These are phyloP conservation scores for Spinibarbus caldwelli DNA, from an alignment of 2,797 vertebrate genomes.

Conservation along the genomic window DNA sequence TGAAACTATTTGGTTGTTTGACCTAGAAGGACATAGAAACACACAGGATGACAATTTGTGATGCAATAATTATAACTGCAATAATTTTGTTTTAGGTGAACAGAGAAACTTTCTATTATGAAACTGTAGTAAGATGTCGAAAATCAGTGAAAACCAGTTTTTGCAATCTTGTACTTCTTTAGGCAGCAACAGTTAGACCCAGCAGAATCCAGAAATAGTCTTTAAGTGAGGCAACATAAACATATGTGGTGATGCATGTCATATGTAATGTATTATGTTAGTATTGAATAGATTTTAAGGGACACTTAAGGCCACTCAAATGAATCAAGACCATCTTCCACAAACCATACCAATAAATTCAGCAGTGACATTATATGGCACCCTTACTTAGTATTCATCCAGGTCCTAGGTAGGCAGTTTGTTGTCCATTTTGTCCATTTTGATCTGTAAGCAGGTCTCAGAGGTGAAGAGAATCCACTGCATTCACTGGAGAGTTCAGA, in stretches of 20 bases:
- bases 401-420: not conserved
- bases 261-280: not conserved
- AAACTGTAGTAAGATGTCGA: not conserved
- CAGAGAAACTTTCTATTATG: not conserved
- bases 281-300: not conserved
- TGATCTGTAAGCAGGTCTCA: conserved; percentile 71
- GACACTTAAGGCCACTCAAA: not conserved
- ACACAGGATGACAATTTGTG: not conserved
- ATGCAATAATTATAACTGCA: not conserved
- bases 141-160: not conserved
- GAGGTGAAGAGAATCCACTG: conserved; percentile 68
- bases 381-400: not conserved
- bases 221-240: not conserved
- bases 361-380: not conserved
- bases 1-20: not conserved
- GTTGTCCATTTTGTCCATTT: conserved; percentile 73
- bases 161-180: conserved; percentile 1
- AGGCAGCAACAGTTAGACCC: conserved; percentile 62
- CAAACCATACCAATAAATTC: not conserved
- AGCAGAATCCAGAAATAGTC: conserved; percentile 70
- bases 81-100: conserved; percentile 3
- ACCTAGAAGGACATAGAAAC: not conserved
- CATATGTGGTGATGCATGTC: not conserved
- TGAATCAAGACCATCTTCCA: not conserved
- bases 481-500: conserved; percentile 46